Evolutionary conservation across 2,888 invertebrate species (phyloP), one percentile per base, ranked within the genome.

Genomic region (Limnephilus marmoratus): DNA sequence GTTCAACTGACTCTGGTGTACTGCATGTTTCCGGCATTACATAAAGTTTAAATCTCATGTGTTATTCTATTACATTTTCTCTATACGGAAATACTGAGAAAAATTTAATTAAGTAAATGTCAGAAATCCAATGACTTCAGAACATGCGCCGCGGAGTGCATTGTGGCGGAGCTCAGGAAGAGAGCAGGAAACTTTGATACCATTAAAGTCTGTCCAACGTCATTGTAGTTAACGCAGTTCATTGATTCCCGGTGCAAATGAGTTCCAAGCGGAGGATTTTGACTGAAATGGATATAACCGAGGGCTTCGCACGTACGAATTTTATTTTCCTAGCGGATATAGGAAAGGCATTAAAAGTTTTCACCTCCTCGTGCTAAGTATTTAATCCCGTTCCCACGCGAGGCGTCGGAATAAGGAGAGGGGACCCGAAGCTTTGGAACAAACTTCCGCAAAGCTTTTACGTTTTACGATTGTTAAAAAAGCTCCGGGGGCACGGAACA

Each of bases 311-410:
- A 93, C 93, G 93, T 93, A 93, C 92, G 90, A 92, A 92, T 93
- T 93, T 93, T 93, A 93, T 93, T 93, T 93, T 92, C 88, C 41
- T 45, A 87, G 86, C 92, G 93, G 93, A 91, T 93, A 92, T 91
- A 93, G 92, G 91, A 91, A 92, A 92, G 92, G 93, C 93, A 93
- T 93, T 93, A 93, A 93, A 93, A 93, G 91, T 93, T 93, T 93
- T 91, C 92, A 92, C 92, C 93, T 86, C 89, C 93, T 91, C 88
- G 80, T 90, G 85, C 92, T 92, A 93, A 93, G 93, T 93, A 93
- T 93, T 93, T 93, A 93, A 93, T 93, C 93, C 93, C 92, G 92
- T 92, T 92, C 93, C 90, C 93, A 86, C 90, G 93, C 90, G 91
- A 93, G 91, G 85, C 87, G 82, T 90, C 85, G 91, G 89, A 85